Conservation (phyloP, 2,888 invertebrate species). For the Flexamia atlantica region DNA sequence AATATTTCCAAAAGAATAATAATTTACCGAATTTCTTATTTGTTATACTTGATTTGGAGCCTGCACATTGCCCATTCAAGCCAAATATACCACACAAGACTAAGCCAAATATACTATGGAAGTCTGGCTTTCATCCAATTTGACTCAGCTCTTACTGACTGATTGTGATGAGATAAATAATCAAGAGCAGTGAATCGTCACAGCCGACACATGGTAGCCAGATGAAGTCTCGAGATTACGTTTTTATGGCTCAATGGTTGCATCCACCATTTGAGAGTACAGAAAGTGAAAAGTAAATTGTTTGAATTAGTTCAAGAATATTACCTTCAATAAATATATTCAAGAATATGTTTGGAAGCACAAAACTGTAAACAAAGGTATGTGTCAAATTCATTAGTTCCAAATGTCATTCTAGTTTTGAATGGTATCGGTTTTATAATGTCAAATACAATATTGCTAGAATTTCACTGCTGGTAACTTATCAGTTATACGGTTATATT, state of each 20-base stretch:
- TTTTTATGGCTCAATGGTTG: not conserved
- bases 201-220: not conserved
- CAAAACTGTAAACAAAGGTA: not conserved
- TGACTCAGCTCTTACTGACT: not conserved
- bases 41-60: no score
- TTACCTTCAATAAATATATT: not conserved
- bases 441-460: no score
- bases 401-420: not conserved
- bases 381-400: not conserved
- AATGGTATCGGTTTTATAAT: no score
- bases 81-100: no score
- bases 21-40: no score
- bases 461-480: no score
- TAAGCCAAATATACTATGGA: not conserved
- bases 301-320: not conserved
- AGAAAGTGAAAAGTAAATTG: no score
- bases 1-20: no score
- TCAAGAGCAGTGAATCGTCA: not conserved
- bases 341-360: not conserved
- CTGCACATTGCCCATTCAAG: no score
- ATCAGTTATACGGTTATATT: no score
- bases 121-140: conserved; percentile 4
- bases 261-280: no score
- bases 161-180: conserved; percentile 1
- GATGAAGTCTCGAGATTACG: not conserved